Conservation (phyloP, 1,140 invertebrate species). For the Listronotus oregonensis region DNA sequence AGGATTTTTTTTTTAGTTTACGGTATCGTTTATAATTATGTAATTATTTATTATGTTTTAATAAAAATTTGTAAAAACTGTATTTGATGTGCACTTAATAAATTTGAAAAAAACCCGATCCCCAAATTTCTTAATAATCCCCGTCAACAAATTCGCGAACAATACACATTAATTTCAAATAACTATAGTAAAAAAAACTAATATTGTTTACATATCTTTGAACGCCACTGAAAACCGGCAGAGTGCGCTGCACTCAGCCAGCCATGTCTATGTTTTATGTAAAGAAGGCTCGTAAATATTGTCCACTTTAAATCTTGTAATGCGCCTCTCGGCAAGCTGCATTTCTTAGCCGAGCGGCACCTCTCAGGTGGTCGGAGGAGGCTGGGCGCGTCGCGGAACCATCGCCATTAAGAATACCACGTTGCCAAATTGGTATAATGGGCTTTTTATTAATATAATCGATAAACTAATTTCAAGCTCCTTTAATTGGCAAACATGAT, state of each 20-base stretch:
- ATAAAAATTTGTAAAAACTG: too few relatives aligned
- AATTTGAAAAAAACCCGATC: too few relatives aligned
- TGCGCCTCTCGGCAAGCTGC: slow-evolving; percentile 48
- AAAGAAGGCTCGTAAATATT: slow-evolving; percentile 53
- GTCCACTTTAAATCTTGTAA: slow-evolving; percentile 53
- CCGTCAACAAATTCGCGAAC: too few relatives aligned
- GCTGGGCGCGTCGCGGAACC: slow-evolving; percentile 37
- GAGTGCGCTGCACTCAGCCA: slow-evolving; percentile 49
- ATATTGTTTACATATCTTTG: neutral
- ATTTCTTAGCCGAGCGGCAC: slow-evolving; percentile 46
- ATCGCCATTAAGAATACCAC: slow-evolving; percentile 30
- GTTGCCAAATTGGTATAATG: slow-evolving; percentile 15
- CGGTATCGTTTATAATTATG: too few relatives aligned
- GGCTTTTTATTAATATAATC: neutral
- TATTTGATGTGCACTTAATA: too few relatives aligned
- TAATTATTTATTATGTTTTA: too few relatives aligned
- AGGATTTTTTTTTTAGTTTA: too few relatives aligned
- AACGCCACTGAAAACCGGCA: slow-evolving; percentile 41
- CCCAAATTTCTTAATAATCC: too few relatives aligned
- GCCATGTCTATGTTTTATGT: slow-evolving; percentile 53
- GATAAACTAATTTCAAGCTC: too few relatives aligned
- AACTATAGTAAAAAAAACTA: too few relatives aligned
- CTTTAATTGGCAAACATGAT: too few relatives aligned
- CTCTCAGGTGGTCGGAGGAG: slow-evolving; percentile 50
- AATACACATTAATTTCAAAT: too few relatives aligned